Base-by-base conservation (phyloP, 2,888 invertebrate genomes). In the Parasteatoda lunata region DNA sequence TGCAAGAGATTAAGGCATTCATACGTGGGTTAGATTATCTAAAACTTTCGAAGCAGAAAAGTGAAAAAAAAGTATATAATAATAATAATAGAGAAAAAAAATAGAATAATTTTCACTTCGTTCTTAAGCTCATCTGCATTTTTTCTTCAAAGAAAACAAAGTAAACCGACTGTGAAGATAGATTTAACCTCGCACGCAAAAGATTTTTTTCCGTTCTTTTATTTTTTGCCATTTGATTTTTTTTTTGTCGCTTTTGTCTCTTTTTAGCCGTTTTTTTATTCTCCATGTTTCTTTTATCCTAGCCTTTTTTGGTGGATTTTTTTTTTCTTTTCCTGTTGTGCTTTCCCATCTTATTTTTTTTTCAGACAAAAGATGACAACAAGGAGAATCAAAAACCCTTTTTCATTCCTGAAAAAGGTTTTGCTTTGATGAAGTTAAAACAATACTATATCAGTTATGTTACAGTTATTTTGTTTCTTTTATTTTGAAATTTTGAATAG, bases 71-170 rank as follows among this genome's bases (percentile, higher is more conserved):
- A 77, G 68, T n/a, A 54, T 13, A 52, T 11, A 78, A 78, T 47
- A n/a, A 54, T 59, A 77, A 76, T 8, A 5, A 30, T 30, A 30
- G 1, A 65, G n/a, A 11, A 49, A 30, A 54, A 73, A 66, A 47
- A 59, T 47, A 77, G 77, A 71, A 66, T 52, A 75, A 48, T 75
- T 81, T 75, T 81, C 75, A 66, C 65, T 68, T 48, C 30, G 15
- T 54, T 52, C 77, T 77, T 84, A 84, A 84, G 77, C 83, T 84
- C 83, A 84, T 84, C 77, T 77, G 66, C 77, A 77, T 84, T 84
- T 84, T 84, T 84, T 69, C 64, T 45, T 59, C 59, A 77, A 77
- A 81, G 83, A 84, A 84, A 84, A 84, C 73, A 68, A 84, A 84
- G 83, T 71, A 84, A 84, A 72, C 83, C 51, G 66, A 71, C 77